phyloP scores from a whole-genome alignment of 2,113 vertebrate species.

The Phoenicopterus ruber region DNA sequence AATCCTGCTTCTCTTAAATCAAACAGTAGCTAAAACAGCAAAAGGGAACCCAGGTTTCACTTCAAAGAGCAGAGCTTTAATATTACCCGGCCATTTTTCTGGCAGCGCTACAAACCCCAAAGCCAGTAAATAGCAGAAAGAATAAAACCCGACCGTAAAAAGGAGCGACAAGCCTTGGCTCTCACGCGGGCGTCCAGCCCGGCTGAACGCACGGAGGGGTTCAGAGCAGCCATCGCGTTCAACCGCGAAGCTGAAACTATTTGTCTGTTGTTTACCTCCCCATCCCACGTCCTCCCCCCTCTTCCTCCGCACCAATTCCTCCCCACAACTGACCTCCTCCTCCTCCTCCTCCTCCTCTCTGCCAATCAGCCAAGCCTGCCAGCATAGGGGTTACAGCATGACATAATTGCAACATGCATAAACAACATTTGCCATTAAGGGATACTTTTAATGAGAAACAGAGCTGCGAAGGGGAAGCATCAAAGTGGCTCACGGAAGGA shows the following conservation, averaged over 20 bases:
- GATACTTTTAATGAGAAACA: conserved; percentile 84
- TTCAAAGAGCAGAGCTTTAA: not conserved
- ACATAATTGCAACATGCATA: conserved; percentile 76
- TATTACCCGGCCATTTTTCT: not conserved
- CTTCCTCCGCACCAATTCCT: not conserved
- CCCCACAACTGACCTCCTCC: conserved; percentile 19
- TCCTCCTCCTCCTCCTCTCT: conserved; percentile 17
- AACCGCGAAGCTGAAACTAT: not conserved
- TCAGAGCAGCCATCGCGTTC: not conserved
- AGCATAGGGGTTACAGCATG: conserved; percentile 67
- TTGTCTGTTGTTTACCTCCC: not conserved
- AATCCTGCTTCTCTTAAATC: not conserved
- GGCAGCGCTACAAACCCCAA: not conserved
- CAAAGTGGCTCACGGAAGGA: conserved; percentile 84
- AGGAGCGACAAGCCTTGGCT: not conserved
- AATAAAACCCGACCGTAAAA: not conserved
- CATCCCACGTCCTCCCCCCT: not conserved
- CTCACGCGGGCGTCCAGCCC: not conserved
- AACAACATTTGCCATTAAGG: conserved; percentile 82
- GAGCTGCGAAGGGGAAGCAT: conserved; percentile 78
- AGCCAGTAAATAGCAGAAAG: not conserved
- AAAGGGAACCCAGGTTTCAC: not conserved
- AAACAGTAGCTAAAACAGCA: not conserved
- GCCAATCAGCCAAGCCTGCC: conserved; percentile 56
- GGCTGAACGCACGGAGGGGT: not conserved